Evolutionary conservation across 1,140 invertebrate species (phyloP).

Genomic region (Leptestheria dahalacensis): DNA sequence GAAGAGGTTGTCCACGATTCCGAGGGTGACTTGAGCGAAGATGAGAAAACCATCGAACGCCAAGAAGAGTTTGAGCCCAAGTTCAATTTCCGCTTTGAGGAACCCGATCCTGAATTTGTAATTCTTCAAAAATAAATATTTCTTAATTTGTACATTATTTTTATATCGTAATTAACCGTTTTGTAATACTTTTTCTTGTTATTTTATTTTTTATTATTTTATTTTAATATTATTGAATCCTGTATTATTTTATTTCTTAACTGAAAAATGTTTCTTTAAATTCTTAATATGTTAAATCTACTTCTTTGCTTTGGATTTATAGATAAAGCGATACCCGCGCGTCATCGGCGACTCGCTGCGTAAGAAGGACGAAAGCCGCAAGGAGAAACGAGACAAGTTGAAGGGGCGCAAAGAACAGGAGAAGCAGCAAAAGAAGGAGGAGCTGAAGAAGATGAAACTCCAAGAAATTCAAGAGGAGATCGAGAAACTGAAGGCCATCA

Average conservation of each 20-base stretch:
- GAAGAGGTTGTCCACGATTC: slow-evolving; percentile 49
- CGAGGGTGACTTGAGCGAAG: slow-evolving; percentile 53
- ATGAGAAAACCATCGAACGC: slow-evolving; percentile 56
- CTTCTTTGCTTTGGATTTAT: slow-evolving; percentile 2
- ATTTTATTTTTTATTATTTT: background rate
- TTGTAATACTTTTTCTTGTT: too few relatives aligned
- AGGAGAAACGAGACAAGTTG: slow-evolving; percentile 55
- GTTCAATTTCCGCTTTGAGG: slow-evolving; percentile 92
- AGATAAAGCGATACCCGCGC: slow-evolving; percentile 79
- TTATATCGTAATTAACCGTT: too few relatives aligned
- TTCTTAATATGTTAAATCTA: background rate
- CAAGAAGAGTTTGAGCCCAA: slow-evolving; percentile 87
- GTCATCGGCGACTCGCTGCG: slow-evolving; percentile 70
- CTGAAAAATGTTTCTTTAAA: slow-evolving; percentile 16
- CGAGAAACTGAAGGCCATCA: slow-evolving; percentile 71
- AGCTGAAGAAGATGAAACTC: slow-evolving; percentile 72
- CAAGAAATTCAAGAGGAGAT: slow-evolving; percentile 86
- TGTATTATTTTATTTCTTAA: slow-evolving; percentile 14
- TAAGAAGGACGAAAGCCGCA: slow-evolving; percentile 57
- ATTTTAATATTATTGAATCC: slow-evolving; percentile 8
- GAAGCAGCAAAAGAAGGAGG: slow-evolving; percentile 65
- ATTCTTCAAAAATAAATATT: slow-evolving; percentile 28
- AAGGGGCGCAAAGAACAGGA: slow-evolving; percentile 66
- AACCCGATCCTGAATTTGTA: slow-evolving; percentile 86
- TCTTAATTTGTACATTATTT: too few relatives aligned